These are phyloP conservation scores for Polymixis lichenea DNA, from an alignment of 2,888 invertebrate species.

Conservation along the genomic window DNA sequence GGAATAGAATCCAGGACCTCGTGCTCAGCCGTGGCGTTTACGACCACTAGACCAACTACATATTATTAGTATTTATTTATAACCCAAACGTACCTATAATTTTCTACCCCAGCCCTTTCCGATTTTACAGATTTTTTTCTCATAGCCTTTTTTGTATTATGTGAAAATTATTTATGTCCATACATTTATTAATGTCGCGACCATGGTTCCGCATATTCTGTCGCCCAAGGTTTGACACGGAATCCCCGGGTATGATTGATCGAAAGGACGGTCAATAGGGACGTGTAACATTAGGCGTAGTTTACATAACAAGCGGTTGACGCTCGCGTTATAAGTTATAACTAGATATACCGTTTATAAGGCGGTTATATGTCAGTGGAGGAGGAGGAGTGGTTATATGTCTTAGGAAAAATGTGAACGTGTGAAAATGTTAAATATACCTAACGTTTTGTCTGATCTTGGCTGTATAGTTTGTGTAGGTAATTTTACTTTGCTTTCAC, in stretches of 20 bases:
- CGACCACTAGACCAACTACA: too few relatives aligned
- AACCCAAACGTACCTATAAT: too few relatives aligned
- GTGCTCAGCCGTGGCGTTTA: too few relatives aligned
- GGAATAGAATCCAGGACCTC: too few relatives aligned
- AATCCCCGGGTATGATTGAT: conserved; percentile 38
- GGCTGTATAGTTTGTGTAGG: background rate
- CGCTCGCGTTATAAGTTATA: background rate
- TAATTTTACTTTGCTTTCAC: background rate
- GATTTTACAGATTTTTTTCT: background rate
- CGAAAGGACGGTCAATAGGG: conserved; percentile 51
- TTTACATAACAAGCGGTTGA: conserved; percentile 24
- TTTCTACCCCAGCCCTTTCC: background rate
- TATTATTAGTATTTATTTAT: too few relatives aligned
- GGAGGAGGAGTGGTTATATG: too few relatives aligned
- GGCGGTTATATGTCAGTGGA: background rate
- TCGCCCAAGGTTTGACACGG: conserved; percentile 26
- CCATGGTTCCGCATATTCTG: conserved; percentile 9
- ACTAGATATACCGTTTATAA: conserved; percentile 12
- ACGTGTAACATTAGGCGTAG: conserved; percentile 23
- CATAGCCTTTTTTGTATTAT: background rate
- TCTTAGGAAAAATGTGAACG: background rate
- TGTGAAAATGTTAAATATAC: background rate
- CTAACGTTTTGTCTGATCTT: background rate
- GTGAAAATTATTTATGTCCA: conserved; percentile 31
- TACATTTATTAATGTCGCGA: conserved; percentile 36